Evolutionary conservation across 2,888 invertebrate species (phyloP).

Genomic region (Hirtodrosophila confusa): DNA sequence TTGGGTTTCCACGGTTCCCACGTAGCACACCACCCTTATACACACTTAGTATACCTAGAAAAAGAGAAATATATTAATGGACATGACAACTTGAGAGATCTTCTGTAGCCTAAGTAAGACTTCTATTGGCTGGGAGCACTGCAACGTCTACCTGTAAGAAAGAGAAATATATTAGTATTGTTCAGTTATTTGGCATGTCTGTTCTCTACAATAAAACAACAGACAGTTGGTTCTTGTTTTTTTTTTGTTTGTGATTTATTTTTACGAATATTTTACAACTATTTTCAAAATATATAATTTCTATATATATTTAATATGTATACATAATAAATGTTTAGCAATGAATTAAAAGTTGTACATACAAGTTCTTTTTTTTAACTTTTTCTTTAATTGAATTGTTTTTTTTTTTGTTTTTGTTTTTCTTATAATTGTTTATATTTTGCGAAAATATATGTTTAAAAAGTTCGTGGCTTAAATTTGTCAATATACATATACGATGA

Average conservation of each 20-base stretch:
- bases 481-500: constrained; percentile 38
- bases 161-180: constrained; percentile 80
- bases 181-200: constrained; percentile 3
- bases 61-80: constrained; percentile 71
- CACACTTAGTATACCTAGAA: constrained; percentile 43
- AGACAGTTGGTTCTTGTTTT: constrained; percentile 15
- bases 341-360: constrained; percentile 65
- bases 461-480: constrained; percentile 39
- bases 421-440: constrained; percentile 9
- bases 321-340: constrained; percentile 69
- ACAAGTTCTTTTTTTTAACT: constrained; percentile 20
- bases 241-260: constrained; percentile 47
- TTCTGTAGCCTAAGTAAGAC: background rate
- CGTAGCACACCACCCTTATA: background rate
- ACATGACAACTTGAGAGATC: constrained; percentile 2
- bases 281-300: constrained; percentile 73
- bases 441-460: constrained; percentile 49
- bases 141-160: constrained; percentile 59
- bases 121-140: constrained; percentile 2
- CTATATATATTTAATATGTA: constrained; percentile 43
- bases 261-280: constrained; percentile 66
- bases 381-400: constrained; percentile 21
- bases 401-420: background rate
- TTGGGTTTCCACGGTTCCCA: background rate
- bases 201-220: constrained; percentile 25